A percentile compares a stretch with the other conserved stretches of the same genome.
These are phyloP conservation scores for Lypha dubia DNA, from an alignment of 2,888 invertebrate species.

Conservation along the genomic window DNA sequence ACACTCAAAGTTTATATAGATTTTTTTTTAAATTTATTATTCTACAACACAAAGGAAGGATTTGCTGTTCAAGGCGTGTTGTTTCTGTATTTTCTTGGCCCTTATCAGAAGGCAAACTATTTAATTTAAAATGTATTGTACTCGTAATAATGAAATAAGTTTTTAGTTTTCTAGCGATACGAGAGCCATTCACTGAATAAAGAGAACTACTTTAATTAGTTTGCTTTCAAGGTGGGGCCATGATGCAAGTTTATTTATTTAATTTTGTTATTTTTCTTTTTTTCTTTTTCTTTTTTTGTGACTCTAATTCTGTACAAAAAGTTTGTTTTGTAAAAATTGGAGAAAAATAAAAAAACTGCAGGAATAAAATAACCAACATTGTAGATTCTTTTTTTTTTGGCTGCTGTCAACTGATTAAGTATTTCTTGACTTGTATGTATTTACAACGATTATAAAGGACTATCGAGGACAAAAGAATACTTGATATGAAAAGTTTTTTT, in stretches of 20 bases:
- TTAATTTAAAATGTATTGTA: constrained; percentile 36
- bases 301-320: constrained; percentile 12
- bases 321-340: background rate
- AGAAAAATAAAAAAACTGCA: constrained; percentile 3
- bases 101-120: constrained; percentile 37
- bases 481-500: constrained; percentile 34
- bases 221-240: constrained; percentile 36
- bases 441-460: constrained; percentile 3
- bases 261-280: no score
- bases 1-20: background rate
- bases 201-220: constrained; percentile 58
- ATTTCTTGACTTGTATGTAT: constrained; percentile 3
- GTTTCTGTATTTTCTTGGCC: constrained; percentile 23
- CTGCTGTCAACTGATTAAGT: constrained; percentile 45
- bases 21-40: background rate
- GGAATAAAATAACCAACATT: constrained; percentile 22
- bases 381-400: background rate
- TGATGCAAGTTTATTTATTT: background rate
- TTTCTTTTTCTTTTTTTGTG: background rate
- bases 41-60: constrained; percentile 5
- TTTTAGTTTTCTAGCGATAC: constrained; percentile 7
- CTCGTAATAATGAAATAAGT: constrained; percentile 39
- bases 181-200: constrained; percentile 3
- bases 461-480: constrained; percentile 29
- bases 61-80: background rate